These are phyloP conservation scores for Cassiopea xamachana DNA, from an alignment of 30 jellyfish, hydroid and myxozoan genomes.

Conservation along the genomic window DNA sequence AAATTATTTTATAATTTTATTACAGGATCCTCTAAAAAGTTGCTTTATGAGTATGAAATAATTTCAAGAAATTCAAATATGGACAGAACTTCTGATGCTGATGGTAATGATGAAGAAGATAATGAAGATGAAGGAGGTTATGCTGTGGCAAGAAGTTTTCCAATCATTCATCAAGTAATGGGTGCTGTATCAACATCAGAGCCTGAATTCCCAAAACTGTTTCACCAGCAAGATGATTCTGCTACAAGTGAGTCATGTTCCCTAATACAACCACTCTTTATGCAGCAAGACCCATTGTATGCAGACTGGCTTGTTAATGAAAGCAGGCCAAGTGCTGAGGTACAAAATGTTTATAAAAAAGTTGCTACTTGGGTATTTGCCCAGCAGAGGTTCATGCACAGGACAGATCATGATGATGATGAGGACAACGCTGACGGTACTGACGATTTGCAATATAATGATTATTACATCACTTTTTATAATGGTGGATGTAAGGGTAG, in stretches of 20 bases:
- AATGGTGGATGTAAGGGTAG: background rate
- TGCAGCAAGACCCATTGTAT: constrained; percentile 54
- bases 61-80: constrained; percentile 32
- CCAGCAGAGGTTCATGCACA: constrained; percentile 83
- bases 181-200: constrained; percentile 89
- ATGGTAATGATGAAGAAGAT: constrained; percentile 14
- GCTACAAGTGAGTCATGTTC: constrained; percentile 66
- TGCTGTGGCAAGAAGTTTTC: constrained; percentile 73
- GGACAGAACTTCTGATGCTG: background rate
- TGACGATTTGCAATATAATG: background rate
- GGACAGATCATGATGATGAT: constrained; percentile 69
- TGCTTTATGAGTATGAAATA: constrained; percentile 58
- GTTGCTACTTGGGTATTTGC: constrained; percentile 96
- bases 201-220: constrained; percentile 83
- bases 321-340: constrained; percentile 17
- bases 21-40: constrained; percentile 23
- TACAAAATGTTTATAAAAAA: constrained; percentile 75
- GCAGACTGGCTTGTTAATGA: constrained; percentile 17
- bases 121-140: constrained; percentile 66
- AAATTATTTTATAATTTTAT: background rate
- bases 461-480: too few species aligned
- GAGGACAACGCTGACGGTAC: constrained; percentile 43
- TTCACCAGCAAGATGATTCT: constrained; percentile 70
- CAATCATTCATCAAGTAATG: constrained; percentile 36
- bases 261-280: constrained; percentile 45